These are phyloP conservation scores for Cygnus atratus DNA, from an alignment of 2,113 vertebrate species.

Conservation along the genomic window DNA sequence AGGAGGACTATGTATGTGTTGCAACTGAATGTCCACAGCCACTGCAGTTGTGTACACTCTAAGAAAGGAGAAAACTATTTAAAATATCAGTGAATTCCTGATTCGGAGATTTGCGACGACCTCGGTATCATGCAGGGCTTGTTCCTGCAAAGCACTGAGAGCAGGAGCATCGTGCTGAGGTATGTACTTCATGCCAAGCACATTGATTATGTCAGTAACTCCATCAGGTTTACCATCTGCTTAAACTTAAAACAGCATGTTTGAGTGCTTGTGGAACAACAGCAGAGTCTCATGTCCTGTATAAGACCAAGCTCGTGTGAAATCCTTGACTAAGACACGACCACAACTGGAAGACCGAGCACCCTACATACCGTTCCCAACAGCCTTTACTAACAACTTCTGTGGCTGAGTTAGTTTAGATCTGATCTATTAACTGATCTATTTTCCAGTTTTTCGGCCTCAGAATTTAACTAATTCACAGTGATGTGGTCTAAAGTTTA, in stretches of 20 bases:
- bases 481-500: not conserved
- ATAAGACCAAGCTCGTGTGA: not conserved
- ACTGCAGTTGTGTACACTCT: not conserved
- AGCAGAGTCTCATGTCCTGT: not conserved
- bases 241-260: not conserved
- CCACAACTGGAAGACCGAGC: not conserved
- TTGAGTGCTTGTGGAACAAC: not conserved
- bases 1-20: not conserved
- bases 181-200: not conserved
- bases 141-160: not conserved
- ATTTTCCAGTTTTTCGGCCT: not conserved
- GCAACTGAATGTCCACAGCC: not conserved
- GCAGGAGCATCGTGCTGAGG: not conserved
- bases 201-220: not conserved
- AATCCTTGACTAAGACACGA: not conserved
- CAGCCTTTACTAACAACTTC: not conserved
- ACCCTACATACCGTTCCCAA: not conserved
- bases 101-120: not conserved
- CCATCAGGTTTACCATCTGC: not conserved
- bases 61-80: not conserved
- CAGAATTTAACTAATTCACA: not conserved
- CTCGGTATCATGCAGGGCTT: not conserved
- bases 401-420: not conserved
- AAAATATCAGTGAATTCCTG: not conserved
- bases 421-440: not conserved